phyloP scores from a whole-genome alignment of 1,140 invertebrate species.

The Babylonia areolata region DNA sequence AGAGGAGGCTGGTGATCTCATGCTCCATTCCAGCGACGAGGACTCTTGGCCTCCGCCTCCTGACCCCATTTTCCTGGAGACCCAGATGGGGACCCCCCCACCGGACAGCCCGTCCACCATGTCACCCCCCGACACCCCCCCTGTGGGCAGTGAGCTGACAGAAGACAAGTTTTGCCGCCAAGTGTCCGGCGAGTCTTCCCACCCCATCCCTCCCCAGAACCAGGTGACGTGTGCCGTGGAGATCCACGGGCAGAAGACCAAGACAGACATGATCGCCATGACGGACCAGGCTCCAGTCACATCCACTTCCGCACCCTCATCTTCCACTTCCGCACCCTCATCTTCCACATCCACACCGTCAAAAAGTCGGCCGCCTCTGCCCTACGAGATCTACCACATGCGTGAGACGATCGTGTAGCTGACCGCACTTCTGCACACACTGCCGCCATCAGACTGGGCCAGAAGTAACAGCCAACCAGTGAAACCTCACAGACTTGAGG shows the following conservation, averaged over 20 bases:
- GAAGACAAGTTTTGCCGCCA: neutral
- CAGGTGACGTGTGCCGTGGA: constrained; percentile 67
- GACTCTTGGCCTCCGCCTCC: neutral
- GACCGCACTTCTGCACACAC: no score
- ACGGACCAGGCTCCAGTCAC: constrained; percentile 24
- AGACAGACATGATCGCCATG: constrained; percentile 38
- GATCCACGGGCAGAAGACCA: constrained; percentile 63
- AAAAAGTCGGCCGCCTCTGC: neutral
- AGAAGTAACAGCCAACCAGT: no score
- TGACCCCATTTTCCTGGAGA: neutral
- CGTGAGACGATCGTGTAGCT: constrained; percentile 34
- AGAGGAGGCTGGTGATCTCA: neutral
- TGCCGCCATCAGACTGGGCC: no score
- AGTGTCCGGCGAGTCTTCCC: constrained; percentile 30
- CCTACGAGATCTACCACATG: constrained; percentile 29
- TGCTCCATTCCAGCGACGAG: neutral
- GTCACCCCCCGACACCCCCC: constrained; percentile 15
- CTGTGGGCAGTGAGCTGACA: neutral
- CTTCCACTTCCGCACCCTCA: neutral
- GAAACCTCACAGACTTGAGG: no score
- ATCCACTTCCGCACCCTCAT: neutral
- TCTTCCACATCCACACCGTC: neutral
- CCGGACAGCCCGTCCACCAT: constrained; percentile 3
- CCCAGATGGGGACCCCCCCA: neutral
- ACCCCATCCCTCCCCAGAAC: constrained; percentile 57